Evolutionary conservation across 1,140 invertebrate genomes (phyloP), one percentile per base, ranked within the genome.

Genomic region (Meloidogyne exigua): DNA sequence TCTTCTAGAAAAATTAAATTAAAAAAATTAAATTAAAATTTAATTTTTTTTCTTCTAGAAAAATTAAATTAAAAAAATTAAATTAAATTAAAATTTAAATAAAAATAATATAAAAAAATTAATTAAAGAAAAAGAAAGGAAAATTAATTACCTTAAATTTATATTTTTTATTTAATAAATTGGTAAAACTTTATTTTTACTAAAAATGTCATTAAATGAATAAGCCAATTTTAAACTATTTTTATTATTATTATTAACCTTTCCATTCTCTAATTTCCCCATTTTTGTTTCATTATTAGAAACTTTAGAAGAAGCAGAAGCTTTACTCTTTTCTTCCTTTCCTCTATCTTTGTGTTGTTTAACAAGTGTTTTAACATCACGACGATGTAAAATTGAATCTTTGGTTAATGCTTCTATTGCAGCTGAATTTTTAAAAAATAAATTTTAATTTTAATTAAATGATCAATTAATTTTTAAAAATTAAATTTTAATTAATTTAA

Each of bases 331-430:
- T 21, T 75, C 70, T 36, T 75, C 74, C 18, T 78, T 78, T 18
- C 69, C 82, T 62, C 85, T 79, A 66, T 82, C 79, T 71, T 86
- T 87, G 68, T 86, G 86, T 49, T 80, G 81, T 63, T 86, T 83
- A 3, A 86, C 82, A n/a, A 86, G 78, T n/a, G 85, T 86, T 76
- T 87, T 87, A 23, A 87, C 85, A 72, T 87, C 85, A 57, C 83
- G 72, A 77, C 86, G 78, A 62, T 88, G 85, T 15, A 87, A 77
- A 76, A 87, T 88, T 13, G 85, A 87, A 74, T 88, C 86, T 71
- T 88, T 87, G 13, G 87, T 87, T 13, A 87, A 68, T 9, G 86
- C 85, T 76, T 87, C 85, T 62, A 87, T 88, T 23, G 85, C 85
- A 12, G 85, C 85, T 73, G 13, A 9, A 64, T 3, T 21, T 32